Conservation (phyloP, 2,797 vertebrate genomes). For the Spinibarbus caldwelli region DNA sequence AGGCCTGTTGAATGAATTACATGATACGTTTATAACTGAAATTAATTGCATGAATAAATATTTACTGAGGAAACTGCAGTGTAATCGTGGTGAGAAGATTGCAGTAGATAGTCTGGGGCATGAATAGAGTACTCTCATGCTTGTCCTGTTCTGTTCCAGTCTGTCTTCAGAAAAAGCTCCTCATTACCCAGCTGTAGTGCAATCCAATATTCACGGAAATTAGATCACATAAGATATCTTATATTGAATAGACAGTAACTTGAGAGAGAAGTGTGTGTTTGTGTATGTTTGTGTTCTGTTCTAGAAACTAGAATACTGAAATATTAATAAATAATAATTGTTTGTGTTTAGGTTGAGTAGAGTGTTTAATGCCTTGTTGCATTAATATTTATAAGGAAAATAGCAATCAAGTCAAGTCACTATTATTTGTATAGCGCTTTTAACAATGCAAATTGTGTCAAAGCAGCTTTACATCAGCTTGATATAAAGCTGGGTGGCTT, state of each 20-base stretch:
- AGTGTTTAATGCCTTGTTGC: background rate
- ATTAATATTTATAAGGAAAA: conserved; percentile 8
- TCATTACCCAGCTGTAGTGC: background rate
- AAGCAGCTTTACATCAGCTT: no score
- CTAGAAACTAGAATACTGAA: background rate
- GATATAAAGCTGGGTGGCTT: no score
- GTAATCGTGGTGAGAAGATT: background rate
- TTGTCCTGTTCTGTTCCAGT: background rate
- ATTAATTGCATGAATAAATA: background rate
- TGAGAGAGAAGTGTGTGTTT: background rate
- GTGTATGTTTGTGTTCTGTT: conserved; percentile 11
- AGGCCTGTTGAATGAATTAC: background rate
- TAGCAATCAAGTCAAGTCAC: no score
- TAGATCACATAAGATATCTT: background rate
- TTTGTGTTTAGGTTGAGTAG: conserved; percentile 4
- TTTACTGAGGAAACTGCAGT: background rate
- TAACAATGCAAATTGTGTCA: no score
- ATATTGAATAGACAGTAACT: background rate
- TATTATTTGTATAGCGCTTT: no score
- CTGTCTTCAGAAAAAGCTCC: background rate
- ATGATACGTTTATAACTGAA: background rate
- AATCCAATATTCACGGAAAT: background rate
- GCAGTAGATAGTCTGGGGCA: background rate
- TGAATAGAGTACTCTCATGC: background rate
- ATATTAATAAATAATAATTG: conserved; percentile 15